These are phyloP conservation scores for Drosophila kokeensis DNA, from an alignment of 2,888 invertebrate species.

Conservation along the genomic window DNA sequence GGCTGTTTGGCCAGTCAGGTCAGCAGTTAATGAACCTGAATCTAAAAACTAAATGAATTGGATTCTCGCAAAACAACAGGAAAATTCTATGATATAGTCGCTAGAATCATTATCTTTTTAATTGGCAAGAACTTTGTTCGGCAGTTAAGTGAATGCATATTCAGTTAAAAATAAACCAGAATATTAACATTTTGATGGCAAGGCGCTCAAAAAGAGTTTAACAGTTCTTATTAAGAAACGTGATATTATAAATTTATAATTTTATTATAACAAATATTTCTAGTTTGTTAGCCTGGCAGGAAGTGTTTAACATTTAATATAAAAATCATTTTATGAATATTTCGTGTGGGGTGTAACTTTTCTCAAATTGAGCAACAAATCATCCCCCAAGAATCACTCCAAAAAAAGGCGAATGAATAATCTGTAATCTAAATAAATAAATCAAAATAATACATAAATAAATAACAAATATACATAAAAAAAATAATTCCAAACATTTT, in stretches of 20 bases:
- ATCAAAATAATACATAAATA: neutral
- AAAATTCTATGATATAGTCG: neutral
- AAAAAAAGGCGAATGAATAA: slow-evolving; percentile 20
- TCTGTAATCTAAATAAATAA: slow-evolving; percentile 29
- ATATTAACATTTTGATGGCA: neutral
- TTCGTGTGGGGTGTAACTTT: neutral
- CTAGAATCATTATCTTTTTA: neutral
- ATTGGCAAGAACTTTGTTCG: neutral
- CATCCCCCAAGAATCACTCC: neutral
- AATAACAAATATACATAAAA: slow-evolving; percentile 1
- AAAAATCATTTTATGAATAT: neutral
- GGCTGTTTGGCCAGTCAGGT: neutral
- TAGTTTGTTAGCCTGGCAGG: neutral
- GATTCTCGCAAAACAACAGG: neutral
- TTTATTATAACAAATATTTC: neutral
- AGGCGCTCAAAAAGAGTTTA: neutral
- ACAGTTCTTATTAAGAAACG: neutral
- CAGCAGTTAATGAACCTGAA: neutral
- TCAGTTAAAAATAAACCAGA: neutral
- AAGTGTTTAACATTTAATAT: neutral
- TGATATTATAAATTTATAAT: neutral
- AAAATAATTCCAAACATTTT: slow-evolving; percentile 35
- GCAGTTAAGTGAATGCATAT: neutral
- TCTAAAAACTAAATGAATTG: neutral
- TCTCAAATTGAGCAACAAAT: neutral